phyloP scores from a whole-genome alignment of 2,113 vertebrate species.

The Dicrurus megarhynchus region DNA sequence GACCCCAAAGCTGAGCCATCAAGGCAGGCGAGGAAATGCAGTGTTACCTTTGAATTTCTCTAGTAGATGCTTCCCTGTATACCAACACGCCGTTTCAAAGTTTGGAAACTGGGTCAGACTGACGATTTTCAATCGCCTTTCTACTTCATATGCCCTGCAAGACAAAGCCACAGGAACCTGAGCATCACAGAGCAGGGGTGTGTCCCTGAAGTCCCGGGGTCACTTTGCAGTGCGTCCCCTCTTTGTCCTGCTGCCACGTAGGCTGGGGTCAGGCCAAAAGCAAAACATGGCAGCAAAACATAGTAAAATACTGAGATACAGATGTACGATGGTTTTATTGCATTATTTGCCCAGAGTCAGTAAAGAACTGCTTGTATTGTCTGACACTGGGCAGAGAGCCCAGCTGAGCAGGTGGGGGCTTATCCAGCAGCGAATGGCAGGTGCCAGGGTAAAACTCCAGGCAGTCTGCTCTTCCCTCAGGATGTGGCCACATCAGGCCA shows the following conservation, averaged over 20 bases:
- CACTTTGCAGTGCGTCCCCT: background rate
- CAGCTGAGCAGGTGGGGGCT: background rate
- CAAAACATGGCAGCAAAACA: background rate
- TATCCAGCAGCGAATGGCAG: background rate
- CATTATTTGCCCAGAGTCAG: background rate
- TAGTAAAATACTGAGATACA: background rate
- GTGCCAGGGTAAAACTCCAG: background rate
- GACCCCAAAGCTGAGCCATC: background rate
- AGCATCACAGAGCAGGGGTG: background rate
- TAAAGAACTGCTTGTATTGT: background rate
- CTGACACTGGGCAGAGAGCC: background rate
- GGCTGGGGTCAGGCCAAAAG: background rate
- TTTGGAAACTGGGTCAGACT: slow-evolving; percentile 94
- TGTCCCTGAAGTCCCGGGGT: background rate
- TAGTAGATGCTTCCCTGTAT: slow-evolving; percentile 90
- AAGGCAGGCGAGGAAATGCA: background rate
- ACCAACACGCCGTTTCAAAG: slow-evolving; percentile 97
- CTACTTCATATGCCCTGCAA: slow-evolving; percentile 95
- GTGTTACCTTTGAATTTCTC: slow-evolving; percentile 93
- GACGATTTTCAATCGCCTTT: slow-evolving; percentile 90
- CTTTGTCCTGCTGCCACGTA: background rate
- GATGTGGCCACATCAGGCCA: background rate
- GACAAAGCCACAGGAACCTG: slow-evolving; percentile 37
- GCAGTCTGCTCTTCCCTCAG: background rate
- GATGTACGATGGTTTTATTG: background rate